Evolutionary conservation across 2,888 invertebrate species (phyloP).

Genomic region (Phyllotreta striolata): DNA sequence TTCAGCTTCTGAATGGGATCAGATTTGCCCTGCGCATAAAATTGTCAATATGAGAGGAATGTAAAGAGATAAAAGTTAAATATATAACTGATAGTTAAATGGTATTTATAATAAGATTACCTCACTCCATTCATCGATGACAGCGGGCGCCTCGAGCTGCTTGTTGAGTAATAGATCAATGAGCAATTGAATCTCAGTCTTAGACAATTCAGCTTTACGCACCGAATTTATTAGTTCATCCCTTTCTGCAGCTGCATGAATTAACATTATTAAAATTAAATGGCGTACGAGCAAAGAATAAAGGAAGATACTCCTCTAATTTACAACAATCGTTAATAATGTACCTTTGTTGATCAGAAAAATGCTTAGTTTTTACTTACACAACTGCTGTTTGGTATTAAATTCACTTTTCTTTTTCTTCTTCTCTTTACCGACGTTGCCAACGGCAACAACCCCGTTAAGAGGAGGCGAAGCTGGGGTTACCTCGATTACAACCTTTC

Average conservation of each 20-base stretch:
- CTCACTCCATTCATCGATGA: conserved; percentile 87
- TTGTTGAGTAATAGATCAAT: conserved; percentile 90
- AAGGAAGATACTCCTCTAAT: neutral
- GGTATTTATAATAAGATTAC: conserved; percentile 56
- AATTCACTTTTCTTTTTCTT: conserved; percentile 69
- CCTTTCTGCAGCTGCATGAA: conserved; percentile 68
- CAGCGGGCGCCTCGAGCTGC: conserved; percentile 78
- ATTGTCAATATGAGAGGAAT: neutral
- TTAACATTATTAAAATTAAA: conserved; percentile 23
- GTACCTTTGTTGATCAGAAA: no score
- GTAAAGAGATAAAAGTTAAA: neutral
- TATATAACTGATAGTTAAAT: neutral
- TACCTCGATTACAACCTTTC: conserved; percentile 37
- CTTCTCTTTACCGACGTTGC: conserved; percentile 57
- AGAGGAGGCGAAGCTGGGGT: conserved; percentile 27
- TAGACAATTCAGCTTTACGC: conserved; percentile 81
- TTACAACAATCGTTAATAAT: neutral
- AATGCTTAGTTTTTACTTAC: conserved; percentile 55
- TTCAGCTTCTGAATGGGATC: conserved; percentile 87
- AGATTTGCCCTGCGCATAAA: conserved; percentile 69
- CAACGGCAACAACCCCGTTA: conserved; percentile 32
- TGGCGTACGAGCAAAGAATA: neutral
- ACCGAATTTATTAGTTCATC: conserved; percentile 73
- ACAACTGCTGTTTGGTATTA: conserved; percentile 64
- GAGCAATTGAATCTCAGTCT: conserved; percentile 86